These are phyloP conservation scores for Eueides isabella DNA, from an alignment of 1,140 invertebrate genomes.

Conservation along the genomic window DNA sequence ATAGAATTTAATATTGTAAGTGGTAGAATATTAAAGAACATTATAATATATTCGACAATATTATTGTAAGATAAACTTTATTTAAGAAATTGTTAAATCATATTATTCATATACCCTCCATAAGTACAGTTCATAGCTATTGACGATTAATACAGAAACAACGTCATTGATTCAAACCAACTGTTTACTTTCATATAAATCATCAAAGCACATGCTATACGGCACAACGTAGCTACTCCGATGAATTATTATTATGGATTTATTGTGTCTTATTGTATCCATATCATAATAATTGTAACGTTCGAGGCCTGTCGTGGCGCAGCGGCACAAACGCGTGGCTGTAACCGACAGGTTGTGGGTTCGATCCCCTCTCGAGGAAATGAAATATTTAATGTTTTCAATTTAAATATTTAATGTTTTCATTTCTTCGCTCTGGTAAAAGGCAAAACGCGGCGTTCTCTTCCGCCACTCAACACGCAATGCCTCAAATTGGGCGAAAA, in stretches of 20 bases:
- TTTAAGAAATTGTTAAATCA: conserved; percentile 2
- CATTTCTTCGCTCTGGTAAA: too few species aligned
- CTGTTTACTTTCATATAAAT: neutral
- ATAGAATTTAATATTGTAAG: neutral
- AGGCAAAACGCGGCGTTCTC: too few species aligned
- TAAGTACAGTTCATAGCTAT: neutral
- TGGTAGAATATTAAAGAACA: neutral
- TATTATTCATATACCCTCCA: neutral
- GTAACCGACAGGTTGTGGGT: too few species aligned
- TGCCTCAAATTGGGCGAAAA: too few species aligned
- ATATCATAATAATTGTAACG: too few species aligned
- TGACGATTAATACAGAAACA: neutral
- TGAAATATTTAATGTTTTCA: too few species aligned
- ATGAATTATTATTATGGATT: neutral
- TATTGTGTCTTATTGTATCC: neutral
- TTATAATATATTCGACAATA: neutral
- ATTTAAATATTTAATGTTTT: too few species aligned
- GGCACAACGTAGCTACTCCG: neutral
- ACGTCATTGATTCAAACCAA: neutral
- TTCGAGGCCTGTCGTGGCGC: too few species aligned
- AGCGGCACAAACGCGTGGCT: too few species aligned
- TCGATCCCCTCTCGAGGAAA: too few species aligned
- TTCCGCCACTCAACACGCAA: too few species aligned
- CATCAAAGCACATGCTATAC: neutral
- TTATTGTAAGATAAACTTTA: neutral